These are phyloP conservation scores for Blennius ocellaris DNA, from an alignment of 2,113 vertebrate genomes.

Conservation along the genomic window DNA sequence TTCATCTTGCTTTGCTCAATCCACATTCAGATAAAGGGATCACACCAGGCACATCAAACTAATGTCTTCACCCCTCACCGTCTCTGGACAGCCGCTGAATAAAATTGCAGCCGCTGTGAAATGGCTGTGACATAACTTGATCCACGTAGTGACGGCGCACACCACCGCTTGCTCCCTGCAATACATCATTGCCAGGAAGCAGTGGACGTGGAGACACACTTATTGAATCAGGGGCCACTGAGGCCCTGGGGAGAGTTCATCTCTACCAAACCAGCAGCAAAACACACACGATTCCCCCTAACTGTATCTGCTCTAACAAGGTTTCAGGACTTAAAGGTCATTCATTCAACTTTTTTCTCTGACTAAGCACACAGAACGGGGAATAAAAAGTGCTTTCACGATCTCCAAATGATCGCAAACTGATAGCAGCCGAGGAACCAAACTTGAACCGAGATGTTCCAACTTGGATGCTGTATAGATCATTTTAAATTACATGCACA, in stretches of 20 bases:
- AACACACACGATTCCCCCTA: slow-evolving; percentile 49
- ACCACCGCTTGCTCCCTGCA: slow-evolving; percentile 65
- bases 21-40: slow-evolving; percentile 77
- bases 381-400: slow-evolving; percentile 16
- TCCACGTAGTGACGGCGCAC: slow-evolving; percentile 73
- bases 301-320: slow-evolving; percentile 61
- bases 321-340: slow-evolving; percentile 68
- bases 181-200: slow-evolving; percentile 86
- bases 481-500: slow-evolving; percentile 21
- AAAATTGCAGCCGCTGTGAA: slow-evolving; percentile 71
- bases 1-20: slow-evolving; percentile 73
- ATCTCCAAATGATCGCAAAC: background rate
- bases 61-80: slow-evolving; percentile 74
- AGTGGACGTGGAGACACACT: slow-evolving; percentile 71
- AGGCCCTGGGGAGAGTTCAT: slow-evolving; percentile 76
- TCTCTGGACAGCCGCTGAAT: slow-evolving; percentile 69
- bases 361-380: slow-evolving; percentile 34
- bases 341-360: slow-evolving; percentile 54
- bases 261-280: slow-evolving; percentile 55
- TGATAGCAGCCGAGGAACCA: background rate
- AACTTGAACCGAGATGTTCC: background rate
- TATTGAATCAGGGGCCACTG: slow-evolving; percentile 78
- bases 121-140: slow-evolving; percentile 83
- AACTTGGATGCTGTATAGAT: background rate
- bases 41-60: slow-evolving; percentile 72